Evolutionary conservation across 1,140 invertebrate species (phyloP).

Genomic region (Tachypleus tridentatus): DNA sequence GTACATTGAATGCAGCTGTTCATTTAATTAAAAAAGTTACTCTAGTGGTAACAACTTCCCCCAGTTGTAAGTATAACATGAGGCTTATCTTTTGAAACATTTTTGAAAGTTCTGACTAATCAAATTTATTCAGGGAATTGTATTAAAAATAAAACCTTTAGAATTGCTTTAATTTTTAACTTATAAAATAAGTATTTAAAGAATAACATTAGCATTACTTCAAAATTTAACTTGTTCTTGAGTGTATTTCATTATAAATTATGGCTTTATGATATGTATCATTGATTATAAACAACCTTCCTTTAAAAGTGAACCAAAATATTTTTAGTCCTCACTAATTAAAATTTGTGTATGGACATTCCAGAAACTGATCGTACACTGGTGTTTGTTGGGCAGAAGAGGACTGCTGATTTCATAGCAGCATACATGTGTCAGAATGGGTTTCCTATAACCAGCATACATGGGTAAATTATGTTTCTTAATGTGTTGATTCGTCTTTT

Average conservation of each 20-base stretch:
- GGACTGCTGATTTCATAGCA: constrained; percentile 26
- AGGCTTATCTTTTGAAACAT: background rate
- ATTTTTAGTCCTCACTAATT: too few relatives aligned
- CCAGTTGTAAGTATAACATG: background rate
- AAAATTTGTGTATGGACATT: too few relatives aligned
- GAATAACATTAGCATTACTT: background rate
- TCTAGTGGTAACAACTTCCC: background rate
- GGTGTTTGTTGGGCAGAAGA: constrained; percentile 82
- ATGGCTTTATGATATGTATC: background rate
- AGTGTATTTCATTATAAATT: constrained; percentile 12
- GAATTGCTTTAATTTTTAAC: background rate
- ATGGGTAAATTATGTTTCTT: constrained; percentile 20
- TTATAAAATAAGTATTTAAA: background rate
- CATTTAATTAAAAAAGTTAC: background rate
- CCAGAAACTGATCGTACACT: constrained; percentile 41
- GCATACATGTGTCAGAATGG: too few relatives aligned
- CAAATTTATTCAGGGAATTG: too few relatives aligned
- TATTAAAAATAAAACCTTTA: too few relatives aligned
- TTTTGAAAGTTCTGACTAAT: too few relatives aligned
- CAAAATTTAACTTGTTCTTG: constrained; percentile 10
- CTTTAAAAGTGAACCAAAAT: too few relatives aligned
- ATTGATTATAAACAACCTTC: too few relatives aligned
- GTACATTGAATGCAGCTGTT: too few relatives aligned
- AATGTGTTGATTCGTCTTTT: too few relatives aligned
- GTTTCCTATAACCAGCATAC: too few relatives aligned